Percentiles rank a stretch among this genome's conserved stretches.
Conservation (phyloP, 2,888 invertebrate species). For the Malacosoma neustria region DNA sequence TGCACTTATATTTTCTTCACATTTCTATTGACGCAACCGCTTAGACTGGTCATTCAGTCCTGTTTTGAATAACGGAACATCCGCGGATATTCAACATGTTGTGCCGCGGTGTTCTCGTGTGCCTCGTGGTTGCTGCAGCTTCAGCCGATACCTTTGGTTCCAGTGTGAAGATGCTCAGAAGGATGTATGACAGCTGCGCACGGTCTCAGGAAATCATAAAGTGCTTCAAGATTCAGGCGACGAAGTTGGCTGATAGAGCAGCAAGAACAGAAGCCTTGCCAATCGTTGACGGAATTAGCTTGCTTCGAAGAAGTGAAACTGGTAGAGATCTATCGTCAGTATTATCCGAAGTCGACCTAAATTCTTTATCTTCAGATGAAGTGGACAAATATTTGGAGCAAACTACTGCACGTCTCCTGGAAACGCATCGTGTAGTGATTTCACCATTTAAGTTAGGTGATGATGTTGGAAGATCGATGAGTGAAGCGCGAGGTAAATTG, state of each 20-base stretch:
- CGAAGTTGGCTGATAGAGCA: constrained; percentile 79
- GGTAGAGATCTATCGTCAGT: constrained; percentile 64
- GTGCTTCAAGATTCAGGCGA: constrained; percentile 82
- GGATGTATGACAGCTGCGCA: constrained; percentile 77
- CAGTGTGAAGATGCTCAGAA: constrained; percentile 65
- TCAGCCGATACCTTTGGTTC: constrained; percentile 55
- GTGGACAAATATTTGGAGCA: constrained; percentile 75
- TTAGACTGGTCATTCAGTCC: constrained; percentile 50
- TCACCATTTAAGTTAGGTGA: constrained; percentile 52
- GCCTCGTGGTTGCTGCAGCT: constrained; percentile 42
- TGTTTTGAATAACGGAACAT: constrained; percentile 27
- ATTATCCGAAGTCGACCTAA: constrained; percentile 74
- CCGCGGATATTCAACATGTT: constrained; percentile 50
- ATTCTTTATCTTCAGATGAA: constrained; percentile 74
- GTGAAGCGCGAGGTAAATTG: constrained; percentile 75
- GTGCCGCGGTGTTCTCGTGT: constrained; percentile 60
- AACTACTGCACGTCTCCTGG: constrained; percentile 73
- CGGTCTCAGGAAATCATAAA: constrained; percentile 77
- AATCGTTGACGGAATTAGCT: constrained; percentile 76
- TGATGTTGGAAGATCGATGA: constrained; percentile 60
- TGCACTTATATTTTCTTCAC: constrained; percentile 65
- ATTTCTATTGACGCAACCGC: constrained; percentile 66
- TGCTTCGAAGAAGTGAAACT: constrained; percentile 64
- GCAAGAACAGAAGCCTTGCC: constrained; percentile 76
- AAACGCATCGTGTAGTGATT: constrained; percentile 75